Percentiles rank a stretch among this genome's conserved stretches.
phyloP scores from a whole-genome alignment of 2,888 invertebrate species.

The Alcis repandata region DNA sequence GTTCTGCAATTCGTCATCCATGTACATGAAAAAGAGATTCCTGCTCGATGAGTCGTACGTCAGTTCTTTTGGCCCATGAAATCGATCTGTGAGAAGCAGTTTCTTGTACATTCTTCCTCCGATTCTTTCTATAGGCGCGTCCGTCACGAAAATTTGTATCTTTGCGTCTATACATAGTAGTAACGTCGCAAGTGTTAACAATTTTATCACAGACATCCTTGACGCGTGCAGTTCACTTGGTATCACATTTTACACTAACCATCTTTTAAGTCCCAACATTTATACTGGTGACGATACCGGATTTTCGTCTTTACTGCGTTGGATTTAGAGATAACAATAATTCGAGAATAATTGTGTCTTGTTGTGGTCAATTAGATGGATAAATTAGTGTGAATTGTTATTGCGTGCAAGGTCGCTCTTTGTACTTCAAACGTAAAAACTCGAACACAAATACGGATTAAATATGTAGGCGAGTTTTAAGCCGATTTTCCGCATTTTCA shows the following conservation, averaged over 20 bases:
- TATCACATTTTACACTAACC: conserved; percentile 60
- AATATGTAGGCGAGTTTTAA: not conserved
- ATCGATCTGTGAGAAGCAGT: conserved; percentile 68
- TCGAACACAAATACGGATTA: not conserved
- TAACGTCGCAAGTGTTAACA: conserved; percentile 49
- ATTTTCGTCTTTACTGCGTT: conserved; percentile 53
- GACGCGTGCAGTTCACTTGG: conserved; percentile 53
- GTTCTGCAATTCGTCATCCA: conserved; percentile 74
- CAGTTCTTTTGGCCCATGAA: conserved; percentile 69
- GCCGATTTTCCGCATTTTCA: not conserved
- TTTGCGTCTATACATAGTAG: conserved; percentile 62
- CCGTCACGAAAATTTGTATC: conserved; percentile 64
- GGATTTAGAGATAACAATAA: conserved; percentile 40
- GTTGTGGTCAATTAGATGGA: conserved; percentile 58
- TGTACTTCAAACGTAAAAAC: conserved; percentile 8
- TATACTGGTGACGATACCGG: conserved; percentile 47
- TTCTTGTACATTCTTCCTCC: conserved; percentile 73
- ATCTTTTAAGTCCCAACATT: conserved; percentile 55
- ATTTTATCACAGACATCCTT: conserved; percentile 51
- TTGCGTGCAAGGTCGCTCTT: conserved; percentile 62
- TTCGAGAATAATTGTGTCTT: conserved; percentile 41
- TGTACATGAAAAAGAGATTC: conserved; percentile 79
- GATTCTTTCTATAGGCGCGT: conserved; percentile 68
- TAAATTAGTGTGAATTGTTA: conserved; percentile 61
- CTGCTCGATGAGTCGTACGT: conserved; percentile 76